Evolutionary conservation across 2,888 invertebrate genomes (phyloP).

Genomic region (Oasisia sp.): DNA sequence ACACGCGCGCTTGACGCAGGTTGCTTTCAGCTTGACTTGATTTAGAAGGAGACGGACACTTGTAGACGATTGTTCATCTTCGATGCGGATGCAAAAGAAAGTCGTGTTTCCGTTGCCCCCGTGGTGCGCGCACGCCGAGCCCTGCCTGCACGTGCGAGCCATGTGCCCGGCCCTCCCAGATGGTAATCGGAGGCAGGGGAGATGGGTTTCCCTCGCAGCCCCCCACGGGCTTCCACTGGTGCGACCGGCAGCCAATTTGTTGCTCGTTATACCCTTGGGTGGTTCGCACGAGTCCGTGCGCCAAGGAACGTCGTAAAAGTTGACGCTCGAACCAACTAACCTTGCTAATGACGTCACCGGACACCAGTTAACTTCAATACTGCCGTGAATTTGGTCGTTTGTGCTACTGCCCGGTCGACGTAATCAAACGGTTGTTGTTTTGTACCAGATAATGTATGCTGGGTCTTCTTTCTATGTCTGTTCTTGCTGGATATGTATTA

Average conservation of each 20-base stretch:
- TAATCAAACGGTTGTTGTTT: not conserved
- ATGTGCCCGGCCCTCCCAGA: not conserved
- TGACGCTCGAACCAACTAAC: not conserved
- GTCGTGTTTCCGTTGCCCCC: not conserved
- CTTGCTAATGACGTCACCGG: not conserved
- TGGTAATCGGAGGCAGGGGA: not conserved
- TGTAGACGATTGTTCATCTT: not conserved
- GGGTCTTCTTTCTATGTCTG: not conserved
- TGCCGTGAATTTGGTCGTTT: not conserved
- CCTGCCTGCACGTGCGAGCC: not conserved
- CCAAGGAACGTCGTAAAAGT: not conserved
- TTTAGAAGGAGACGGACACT: not conserved
- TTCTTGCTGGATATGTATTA: not conserved
- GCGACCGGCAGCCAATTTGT: not conserved
- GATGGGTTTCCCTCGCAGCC: not conserved
- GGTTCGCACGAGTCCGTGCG: not conserved
- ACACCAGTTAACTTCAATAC: not conserved
- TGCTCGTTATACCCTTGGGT: slow-evolving; percentile 6
- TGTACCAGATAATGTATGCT: not conserved
- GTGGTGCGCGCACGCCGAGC: not conserved
- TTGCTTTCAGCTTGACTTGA: not conserved
- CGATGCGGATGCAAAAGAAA: not conserved
- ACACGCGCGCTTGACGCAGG: not conserved
- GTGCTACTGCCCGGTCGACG: not conserved
- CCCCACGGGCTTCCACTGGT: not conserved